Conservation (phyloP, 2,797 vertebrate species). For the Florisuga fusca region DNA sequence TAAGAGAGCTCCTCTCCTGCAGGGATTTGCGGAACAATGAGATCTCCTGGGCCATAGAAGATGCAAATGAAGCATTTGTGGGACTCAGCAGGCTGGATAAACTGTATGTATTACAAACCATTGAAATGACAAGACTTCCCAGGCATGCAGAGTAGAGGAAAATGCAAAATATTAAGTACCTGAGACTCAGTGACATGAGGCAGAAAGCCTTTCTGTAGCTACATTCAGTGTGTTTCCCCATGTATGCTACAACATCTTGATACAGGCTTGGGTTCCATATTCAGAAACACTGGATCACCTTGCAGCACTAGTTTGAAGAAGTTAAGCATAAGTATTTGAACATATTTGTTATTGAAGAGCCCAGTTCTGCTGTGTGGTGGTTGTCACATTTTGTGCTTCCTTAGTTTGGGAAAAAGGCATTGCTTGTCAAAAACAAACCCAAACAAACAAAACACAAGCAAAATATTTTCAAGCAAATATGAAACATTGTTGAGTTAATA, state of each 20-base stretch:
- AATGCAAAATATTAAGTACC: not conserved
- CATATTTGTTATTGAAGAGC: not conserved
- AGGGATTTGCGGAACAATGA: slow-evolving; percentile 96
- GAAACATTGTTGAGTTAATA: not conserved
- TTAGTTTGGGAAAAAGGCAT: not conserved
- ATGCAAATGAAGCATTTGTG: slow-evolving; percentile 90
- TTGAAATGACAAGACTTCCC: not conserved
- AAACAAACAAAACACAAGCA: not conserved
- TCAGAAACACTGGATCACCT: not conserved
- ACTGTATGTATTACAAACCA: slow-evolving; percentile 82
- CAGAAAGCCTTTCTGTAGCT: not conserved
- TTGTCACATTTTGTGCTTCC: not conserved
- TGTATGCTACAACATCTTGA: not conserved
- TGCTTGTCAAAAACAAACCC: not conserved
- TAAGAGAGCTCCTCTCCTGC: slow-evolving; percentile 28
- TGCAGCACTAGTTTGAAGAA: not conserved
- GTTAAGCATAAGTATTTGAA: not conserved
- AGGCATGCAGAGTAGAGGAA: not conserved
- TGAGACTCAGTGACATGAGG: not conserved
- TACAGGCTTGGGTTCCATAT: not conserved
- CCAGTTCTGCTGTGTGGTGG: not conserved
- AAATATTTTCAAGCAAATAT: not conserved
- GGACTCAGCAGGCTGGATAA: slow-evolving; percentile 92
- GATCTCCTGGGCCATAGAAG: slow-evolving; percentile 98
- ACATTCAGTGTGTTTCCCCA: not conserved